Conservation (phyloP, 92 coral and sea anemone species). For the Muricea muricata region DNA sequence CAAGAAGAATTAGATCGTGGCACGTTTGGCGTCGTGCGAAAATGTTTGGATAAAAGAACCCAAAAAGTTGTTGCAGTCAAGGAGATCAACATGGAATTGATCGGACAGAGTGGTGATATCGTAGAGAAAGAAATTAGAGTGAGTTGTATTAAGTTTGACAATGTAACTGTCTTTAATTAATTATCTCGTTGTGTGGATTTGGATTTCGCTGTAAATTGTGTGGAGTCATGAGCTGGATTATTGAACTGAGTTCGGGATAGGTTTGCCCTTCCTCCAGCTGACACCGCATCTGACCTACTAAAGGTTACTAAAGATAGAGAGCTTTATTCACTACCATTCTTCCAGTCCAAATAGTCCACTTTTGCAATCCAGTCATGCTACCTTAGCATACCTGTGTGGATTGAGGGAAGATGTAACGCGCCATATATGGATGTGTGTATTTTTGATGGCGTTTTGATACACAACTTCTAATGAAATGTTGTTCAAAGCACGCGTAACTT, state of each 20-base stretch:
- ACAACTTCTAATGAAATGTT: background rate
- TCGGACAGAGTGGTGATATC: constrained; percentile 70
- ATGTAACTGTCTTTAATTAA: background rate
- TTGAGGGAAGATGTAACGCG: background rate
- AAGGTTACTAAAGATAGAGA: too few relatives aligned
- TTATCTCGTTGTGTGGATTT: background rate
- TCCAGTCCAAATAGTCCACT: background rate
- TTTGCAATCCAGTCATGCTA: background rate
- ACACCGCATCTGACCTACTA: too few relatives aligned
- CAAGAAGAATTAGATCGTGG: constrained; percentile 85
- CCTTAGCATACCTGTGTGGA: background rate
- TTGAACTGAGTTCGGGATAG: too few relatives aligned
- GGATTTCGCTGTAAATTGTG: background rate
- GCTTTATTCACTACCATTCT: too few relatives aligned
- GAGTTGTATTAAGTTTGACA: background rate
- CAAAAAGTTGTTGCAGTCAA: constrained; percentile 87
- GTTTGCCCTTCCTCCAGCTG: too few relatives aligned
- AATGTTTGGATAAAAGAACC: constrained; percentile 73
- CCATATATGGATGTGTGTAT: background rate
- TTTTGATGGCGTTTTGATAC: background rate
- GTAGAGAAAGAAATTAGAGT: constrained; percentile 85
- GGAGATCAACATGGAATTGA: constrained; percentile 65
- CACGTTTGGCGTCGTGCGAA: constrained; percentile 86
- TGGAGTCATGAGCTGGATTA: background rate
- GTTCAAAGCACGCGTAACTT: background rate